Conservation (phyloP, 2,888 invertebrate genomes). For the Agonum fuliginosum region DNA sequence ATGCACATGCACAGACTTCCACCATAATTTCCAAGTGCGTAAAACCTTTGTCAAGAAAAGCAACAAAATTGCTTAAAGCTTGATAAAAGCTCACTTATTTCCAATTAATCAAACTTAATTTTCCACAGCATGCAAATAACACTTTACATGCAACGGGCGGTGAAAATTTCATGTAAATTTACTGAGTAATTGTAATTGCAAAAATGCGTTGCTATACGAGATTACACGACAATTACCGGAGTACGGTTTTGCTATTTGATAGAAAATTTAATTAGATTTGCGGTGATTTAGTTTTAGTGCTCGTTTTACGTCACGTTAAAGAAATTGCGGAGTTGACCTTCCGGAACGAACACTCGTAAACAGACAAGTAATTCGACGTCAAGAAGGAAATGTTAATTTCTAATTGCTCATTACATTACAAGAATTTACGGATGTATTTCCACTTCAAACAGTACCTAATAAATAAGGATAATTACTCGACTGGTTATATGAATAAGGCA, state of each 20-base stretch:
- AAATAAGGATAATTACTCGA: too few species aligned
- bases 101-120: slow-evolving; percentile 43
- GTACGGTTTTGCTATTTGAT: neutral
- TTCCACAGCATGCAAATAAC: slow-evolving; percentile 9
- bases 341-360: too few species aligned
- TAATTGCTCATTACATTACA: too few species aligned
- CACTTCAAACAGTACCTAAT: too few species aligned
- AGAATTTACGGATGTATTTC: too few species aligned
- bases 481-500: too few species aligned
- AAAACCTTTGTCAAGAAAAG: neutral
- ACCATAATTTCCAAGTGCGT: too few species aligned
- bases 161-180: slow-evolving; percentile 4
- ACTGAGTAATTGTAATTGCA: neutral
- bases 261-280: neutral
- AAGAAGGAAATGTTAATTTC: too few species aligned
- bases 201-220: neutral
- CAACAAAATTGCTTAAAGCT: neutral
- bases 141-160: slow-evolving; percentile 6
- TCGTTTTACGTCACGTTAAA: neutral
- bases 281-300: neutral
- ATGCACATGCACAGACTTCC: too few species aligned
- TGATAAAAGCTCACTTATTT: neutral
- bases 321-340: too few species aligned
- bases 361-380: too few species aligned
- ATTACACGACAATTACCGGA: too few species aligned